A percentile compares a stretch with the other conserved stretches of the same genome.
These are phyloP conservation scores for Dynastes hyllus DNA, from an alignment of 2,888 invertebrate genomes.

Conservation along the genomic window DNA sequence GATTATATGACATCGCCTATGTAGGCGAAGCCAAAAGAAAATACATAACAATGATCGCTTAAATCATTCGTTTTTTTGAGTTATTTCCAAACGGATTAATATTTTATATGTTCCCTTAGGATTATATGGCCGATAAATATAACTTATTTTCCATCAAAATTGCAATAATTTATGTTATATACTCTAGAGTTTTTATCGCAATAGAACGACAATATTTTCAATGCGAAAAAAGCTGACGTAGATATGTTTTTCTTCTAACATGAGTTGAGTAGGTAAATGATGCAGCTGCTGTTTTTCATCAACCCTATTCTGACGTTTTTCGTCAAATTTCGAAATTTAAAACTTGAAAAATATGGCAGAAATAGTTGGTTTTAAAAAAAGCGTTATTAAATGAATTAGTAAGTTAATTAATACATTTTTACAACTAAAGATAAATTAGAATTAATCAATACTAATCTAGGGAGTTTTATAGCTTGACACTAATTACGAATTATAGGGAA, in stretches of 20 bases:
- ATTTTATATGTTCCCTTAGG: slow-evolving; percentile 9
- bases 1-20: neutral
- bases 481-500: no score
- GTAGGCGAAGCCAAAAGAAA: neutral
- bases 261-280: neutral
- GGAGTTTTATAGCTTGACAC: no score
- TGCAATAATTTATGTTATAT: slow-evolving; percentile 3
- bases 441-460: no score
- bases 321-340: neutral
- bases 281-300: slow-evolving; percentile 9
- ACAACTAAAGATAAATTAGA: no score
- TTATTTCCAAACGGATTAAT: slow-evolving; percentile 20
- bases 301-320: neutral
- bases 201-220: no score
- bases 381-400: no score
- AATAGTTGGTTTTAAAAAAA: no score
- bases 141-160: neutral
- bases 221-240: no score
- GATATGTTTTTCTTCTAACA: no score
- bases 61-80: slow-evolving; percentile 13
- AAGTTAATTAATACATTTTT: no score
- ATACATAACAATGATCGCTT: neutral
- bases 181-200: no score
- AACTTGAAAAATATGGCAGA: no score
- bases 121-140: slow-evolving; percentile 10